Conservation (phyloP, 2,113 vertebrate genomes). For the Corythornis vintsioides region DNA sequence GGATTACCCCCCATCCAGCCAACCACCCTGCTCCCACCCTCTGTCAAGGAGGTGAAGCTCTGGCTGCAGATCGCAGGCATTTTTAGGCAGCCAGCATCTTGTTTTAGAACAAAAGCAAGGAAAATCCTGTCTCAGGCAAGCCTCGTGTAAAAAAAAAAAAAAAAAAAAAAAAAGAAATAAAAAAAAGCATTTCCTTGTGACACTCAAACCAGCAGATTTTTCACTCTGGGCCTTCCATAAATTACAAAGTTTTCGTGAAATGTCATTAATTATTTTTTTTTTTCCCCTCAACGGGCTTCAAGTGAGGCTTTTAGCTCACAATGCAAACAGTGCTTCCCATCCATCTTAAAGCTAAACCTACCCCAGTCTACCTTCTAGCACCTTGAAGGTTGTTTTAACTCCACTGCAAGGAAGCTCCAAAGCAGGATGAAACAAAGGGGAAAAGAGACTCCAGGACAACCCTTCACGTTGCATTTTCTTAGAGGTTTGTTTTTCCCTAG, state of each 20-base stretch:
- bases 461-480: not conserved
- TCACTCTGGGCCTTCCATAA: constrained; percentile 25
- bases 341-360: constrained; percentile 41
- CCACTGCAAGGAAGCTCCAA: not conserved
- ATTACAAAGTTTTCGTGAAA: constrained; percentile 8
- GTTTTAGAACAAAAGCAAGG: constrained; percentile 59
- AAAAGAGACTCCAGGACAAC: not conserved
- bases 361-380: not conserved
- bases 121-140: constrained; percentile 40
- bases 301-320: not conserved
- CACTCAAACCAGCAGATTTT: not conserved
- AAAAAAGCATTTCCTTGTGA: not conserved
- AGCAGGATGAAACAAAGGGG: not conserved
- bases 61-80: not conserved
- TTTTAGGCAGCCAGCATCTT: constrained; percentile 27
- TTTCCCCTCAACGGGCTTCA: not conserved
- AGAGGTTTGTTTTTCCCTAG: not conserved
- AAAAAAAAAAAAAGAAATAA: not conserved
- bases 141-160: constrained; percentile 2
- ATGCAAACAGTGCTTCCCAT: constrained; percentile 17
- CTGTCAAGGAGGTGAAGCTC: constrained; percentile 15
- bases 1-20: not conserved
- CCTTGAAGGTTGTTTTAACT: constrained; percentile 5
- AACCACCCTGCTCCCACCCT: constrained; percentile 32
- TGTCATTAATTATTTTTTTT: constrained; percentile 2